Base-by-base conservation (phyloP, 2,113 vertebrate genomes). In the Vicugna pacos region DNA sequence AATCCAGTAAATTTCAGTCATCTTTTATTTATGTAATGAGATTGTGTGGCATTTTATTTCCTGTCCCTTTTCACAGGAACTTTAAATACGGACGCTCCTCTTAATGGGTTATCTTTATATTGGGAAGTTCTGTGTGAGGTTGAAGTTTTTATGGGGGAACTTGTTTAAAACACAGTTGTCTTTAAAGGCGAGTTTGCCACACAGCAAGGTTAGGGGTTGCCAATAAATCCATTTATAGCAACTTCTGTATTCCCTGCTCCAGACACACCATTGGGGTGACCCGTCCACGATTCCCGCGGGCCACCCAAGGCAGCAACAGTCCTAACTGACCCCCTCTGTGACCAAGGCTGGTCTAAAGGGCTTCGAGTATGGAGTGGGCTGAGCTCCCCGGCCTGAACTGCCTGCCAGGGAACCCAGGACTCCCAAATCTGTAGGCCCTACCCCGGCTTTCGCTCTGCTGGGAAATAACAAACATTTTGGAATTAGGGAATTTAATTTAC, bases 71-170 rank as follows among this genome's bases (percentile, higher is more conserved):
- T 81, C 73, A 22, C 77, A 89, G 84, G 86, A 91, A 79, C 60
- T 95, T 93, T 88, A 96, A 95, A 92, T 83, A 72, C 42, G 75
- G 84, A 92, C 69, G 56, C 50, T 58, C 64, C 56, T 92, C 48
- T 75, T 54, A 42, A 70, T 26, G 16, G n/a, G 12, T 88, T 88
- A 86, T 90, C 96, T 95, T 97, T 95, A 93, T 79, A 94, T n/a
- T 90, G 89, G 70, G 54, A 96, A 97, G 79, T 76, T 95, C 95
- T 97, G 87, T 4, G 14, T 93, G 93, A 96, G 60, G 91, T 22
- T 97, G 86, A 97, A 97, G 94, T 93, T 98, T 98, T 98, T 97
- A 98, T 91, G 89, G 90, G 56, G 80, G 69, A 96, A 97, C 62
- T 93, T 93, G 75, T 95, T 97, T 96, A 93, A 97, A 96, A 96